Evolutionary conservation across 2,113 vertebrate species (phyloP).

Genomic region (Heliornis fulica): DNA sequence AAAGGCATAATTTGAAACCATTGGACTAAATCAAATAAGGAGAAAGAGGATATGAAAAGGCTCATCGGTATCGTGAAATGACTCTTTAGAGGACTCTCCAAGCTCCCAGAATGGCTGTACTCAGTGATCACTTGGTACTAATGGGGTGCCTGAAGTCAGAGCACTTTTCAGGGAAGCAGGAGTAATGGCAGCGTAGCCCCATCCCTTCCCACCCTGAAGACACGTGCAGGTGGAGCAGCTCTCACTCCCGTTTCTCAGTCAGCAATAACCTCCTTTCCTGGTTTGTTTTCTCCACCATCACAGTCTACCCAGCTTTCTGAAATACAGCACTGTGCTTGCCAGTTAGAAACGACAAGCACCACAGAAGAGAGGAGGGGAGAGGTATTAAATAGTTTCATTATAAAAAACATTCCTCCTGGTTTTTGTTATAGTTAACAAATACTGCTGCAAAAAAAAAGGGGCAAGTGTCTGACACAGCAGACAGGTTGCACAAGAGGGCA

Average conservation of each 20-base stretch:
- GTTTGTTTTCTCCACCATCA: neutral
- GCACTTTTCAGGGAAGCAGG: neutral
- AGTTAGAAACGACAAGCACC: accelerated
- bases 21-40: neutral
- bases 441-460: neutral
- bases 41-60: neutral
- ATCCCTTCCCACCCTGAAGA: neutral
- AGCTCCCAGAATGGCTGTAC: neutral
- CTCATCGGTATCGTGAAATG: neutral
- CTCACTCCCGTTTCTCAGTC: accelerated
- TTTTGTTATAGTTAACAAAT: neutral
- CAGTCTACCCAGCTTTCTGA: neutral
- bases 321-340: neutral
- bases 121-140: neutral
- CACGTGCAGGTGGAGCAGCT: accelerated
- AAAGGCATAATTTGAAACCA: neutral
- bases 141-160: neutral
- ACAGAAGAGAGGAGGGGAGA: neutral
- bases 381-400: neutral
- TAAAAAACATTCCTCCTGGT: neutral
- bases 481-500: neutral
- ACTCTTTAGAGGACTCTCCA: neutral
- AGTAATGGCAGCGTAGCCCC: neutral
- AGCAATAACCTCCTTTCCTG: neutral
- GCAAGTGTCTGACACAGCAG: neutral